A percentile compares a stretch with the other conserved stretches of the same genome.
Conservation (phyloP, 2,888 invertebrate species). For the Lasius platythorax region DNA sequence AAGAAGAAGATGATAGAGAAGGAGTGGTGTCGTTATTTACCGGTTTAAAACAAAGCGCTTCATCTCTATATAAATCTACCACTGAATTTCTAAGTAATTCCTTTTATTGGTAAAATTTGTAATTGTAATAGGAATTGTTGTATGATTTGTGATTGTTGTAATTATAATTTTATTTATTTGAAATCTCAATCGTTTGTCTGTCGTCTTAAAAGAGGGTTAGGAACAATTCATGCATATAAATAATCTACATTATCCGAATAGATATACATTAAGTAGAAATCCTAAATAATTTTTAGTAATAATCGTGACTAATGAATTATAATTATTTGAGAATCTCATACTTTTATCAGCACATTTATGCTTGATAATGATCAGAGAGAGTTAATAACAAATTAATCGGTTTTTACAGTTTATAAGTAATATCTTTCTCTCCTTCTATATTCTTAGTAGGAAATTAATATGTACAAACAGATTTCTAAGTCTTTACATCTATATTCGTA, state of each 20-base stretch:
- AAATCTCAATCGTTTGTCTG: not conserved
- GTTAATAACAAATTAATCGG: slow-evolving; percentile 21
- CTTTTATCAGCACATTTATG: slow-evolving; percentile 7
- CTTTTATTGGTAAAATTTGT: slow-evolving; percentile 83
- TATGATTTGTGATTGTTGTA: slow-evolving; percentile 20
- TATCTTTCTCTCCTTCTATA: not conserved
- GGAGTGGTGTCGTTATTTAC: slow-evolving; percentile 85
- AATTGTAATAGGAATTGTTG: not conserved
- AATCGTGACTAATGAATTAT: slow-evolving; percentile 14
- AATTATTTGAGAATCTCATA: slow-evolving; percentile 41
- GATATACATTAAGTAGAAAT: slow-evolving; percentile 7
- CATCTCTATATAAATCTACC: slow-evolving; percentile 84
- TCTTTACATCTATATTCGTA: slow-evolving; percentile 45
- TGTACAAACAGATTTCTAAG: slow-evolving; percentile 26
- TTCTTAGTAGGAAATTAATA: slow-evolving; percentile 29
- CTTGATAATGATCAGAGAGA: not conserved
- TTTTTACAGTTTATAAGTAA: slow-evolving; percentile 47
- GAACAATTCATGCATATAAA: not conserved
- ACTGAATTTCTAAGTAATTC: slow-evolving; percentile 84
- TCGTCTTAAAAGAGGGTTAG: not conserved
- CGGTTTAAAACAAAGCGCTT: slow-evolving; percentile 84
- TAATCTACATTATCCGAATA: not conserved
- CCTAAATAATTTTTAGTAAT: slow-evolving; percentile 37
- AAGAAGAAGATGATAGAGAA: slow-evolving; percentile 82
- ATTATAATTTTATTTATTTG: slow-evolving; percentile 52